Conservation (phyloP, 2,888 invertebrate species). For the Punctoribates punctum region DNA sequence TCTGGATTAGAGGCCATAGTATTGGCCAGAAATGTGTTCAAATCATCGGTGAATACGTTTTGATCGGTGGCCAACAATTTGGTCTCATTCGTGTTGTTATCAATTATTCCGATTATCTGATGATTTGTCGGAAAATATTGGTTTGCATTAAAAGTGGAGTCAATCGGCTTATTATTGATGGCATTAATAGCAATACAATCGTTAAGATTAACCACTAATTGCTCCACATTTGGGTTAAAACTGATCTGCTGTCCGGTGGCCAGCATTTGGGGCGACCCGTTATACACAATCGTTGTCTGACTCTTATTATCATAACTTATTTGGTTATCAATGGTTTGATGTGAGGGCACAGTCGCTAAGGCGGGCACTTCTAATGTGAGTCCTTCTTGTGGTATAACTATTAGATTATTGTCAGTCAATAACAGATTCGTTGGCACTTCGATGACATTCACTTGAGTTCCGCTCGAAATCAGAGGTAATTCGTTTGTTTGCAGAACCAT, state of each 20-base stretch:
- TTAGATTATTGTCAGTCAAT: conserved; percentile 35
- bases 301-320: background rate
- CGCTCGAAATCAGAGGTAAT: conserved; percentile 17
- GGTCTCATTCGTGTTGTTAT: conserved; percentile 10
- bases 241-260: background rate
- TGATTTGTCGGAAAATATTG: conserved; percentile 18
- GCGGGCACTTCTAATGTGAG: conserved; percentile 28
- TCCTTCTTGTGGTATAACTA: conserved; percentile 41
- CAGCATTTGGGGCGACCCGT: conserved; percentile 11
- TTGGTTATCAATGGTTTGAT: background rate
- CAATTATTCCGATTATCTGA: conserved; percentile 16
- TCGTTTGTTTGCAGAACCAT: conserved; percentile 19
- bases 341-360: background rate
- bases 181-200: conserved; percentile 29
- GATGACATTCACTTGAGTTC: conserved; percentile 27
- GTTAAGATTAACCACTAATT: conserved; percentile 11
- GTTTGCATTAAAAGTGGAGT: background rate
- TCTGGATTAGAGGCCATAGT: background rate
- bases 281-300: conserved; percentile 6
- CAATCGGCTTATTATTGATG: background rate
- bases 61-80: background rate
- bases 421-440: conserved; percentile 42
- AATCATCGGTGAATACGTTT: conserved; percentile 22
- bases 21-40: conserved; percentile 37
- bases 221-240: background rate